These are phyloP conservation scores for Paralvinella palmiformis DNA, from an alignment of 1,140 invertebrate species.

Conservation along the genomic window DNA sequence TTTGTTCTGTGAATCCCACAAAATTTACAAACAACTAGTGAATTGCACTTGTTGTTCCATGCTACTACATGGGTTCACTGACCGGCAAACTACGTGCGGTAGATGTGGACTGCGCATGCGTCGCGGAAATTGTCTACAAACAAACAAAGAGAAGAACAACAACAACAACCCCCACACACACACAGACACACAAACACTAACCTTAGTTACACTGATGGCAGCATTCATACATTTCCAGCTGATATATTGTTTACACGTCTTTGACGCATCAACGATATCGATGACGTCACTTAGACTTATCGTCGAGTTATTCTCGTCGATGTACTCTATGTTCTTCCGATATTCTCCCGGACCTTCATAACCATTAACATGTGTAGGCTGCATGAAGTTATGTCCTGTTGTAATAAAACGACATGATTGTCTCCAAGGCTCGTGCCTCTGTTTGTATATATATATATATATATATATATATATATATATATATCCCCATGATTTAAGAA, in stretches of 20 bases:
- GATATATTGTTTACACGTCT: constrained; percentile 6
- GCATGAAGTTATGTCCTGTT: constrained; percentile 1
- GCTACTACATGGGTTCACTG: too few species aligned
- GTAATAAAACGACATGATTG: not conserved
- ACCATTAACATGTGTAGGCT: not conserved
- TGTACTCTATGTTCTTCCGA: not conserved
- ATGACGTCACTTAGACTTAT: not conserved
- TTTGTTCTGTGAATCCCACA: too few species aligned
- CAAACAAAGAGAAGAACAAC: too few species aligned
- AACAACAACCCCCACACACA: too few species aligned
- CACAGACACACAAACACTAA: too few species aligned
- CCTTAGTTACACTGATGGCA: not conserved
- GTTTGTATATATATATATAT: not conserved
- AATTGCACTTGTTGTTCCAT: too few species aligned
- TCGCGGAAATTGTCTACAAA: not conserved
- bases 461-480: not conserved
- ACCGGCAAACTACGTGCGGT: not conserved
- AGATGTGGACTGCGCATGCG: not conserved
- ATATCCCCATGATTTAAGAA: not conserved
- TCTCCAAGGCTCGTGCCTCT: not conserved
- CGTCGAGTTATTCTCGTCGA: not conserved
- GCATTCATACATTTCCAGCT: not conserved
- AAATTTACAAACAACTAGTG: too few species aligned
- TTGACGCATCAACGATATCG: not conserved
- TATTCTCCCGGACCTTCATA: constrained; percentile 11